Conservation (phyloP, 1,140 invertebrate species). For the Trichomalopsis sarcophagae region DNA sequence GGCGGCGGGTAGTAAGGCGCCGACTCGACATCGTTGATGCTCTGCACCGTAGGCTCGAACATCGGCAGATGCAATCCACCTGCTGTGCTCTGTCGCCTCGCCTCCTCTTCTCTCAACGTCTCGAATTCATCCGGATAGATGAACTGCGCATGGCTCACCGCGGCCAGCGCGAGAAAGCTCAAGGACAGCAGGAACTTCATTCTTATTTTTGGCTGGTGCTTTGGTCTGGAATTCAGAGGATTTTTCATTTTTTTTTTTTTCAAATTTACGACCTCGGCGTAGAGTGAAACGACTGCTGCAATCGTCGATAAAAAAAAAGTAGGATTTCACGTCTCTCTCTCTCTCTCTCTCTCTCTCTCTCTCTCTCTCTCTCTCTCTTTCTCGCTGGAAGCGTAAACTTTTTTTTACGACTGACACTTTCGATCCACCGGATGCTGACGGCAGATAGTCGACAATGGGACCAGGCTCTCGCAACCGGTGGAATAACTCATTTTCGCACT, state of each 20-base stretch:
- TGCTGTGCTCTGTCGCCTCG: background rate
- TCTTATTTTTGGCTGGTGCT: background rate
- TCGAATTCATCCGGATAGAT: slow-evolving; percentile 63
- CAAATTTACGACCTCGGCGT: background rate
- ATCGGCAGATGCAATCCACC: background rate
- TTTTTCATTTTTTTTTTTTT: background rate
- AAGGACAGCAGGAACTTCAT: slow-evolving; percentile 50
- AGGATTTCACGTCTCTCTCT: background rate
- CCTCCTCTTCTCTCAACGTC: slow-evolving; percentile 25
- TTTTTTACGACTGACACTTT: background rate
- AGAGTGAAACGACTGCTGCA: background rate
- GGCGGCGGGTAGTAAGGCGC: background rate
- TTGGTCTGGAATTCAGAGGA: background rate
- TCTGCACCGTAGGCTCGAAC: background rate
- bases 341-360: no score
- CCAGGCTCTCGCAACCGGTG: background rate
- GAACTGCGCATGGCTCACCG: slow-evolving; percentile 54
- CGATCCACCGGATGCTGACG: background rate
- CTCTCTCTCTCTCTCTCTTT: background rate
- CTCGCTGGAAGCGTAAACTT: background rate
- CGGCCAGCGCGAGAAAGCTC: slow-evolving; percentile 32
- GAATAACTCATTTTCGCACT: background rate
- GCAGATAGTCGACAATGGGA: background rate
- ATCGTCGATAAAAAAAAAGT: background rate
- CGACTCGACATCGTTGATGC: background rate